Evolutionary conservation across 2,797 vertebrate genomes (phyloP).

Genomic region (Pempheris klunzingeri): DNA sequence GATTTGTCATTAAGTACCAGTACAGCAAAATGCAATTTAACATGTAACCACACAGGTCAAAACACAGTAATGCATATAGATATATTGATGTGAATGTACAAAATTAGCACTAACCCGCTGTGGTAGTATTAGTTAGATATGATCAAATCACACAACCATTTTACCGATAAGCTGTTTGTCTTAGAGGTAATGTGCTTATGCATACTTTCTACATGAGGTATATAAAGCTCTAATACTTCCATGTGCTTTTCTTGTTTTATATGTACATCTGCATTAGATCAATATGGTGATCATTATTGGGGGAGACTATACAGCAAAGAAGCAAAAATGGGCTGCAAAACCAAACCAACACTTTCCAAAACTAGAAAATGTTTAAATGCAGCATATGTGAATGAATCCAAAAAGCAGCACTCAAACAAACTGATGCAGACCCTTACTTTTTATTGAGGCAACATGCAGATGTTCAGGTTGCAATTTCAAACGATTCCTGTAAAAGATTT

Average conservation of each 20-base stretch:
- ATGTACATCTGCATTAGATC: not conserved
- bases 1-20: not conserved
- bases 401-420: not conserved
- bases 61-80: not conserved
- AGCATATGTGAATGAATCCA: not conserved
- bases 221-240: not conserved
- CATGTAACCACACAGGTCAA: not conserved
- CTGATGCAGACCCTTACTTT: not conserved
- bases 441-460: constrained; percentile 41
- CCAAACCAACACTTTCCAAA: not conserved
- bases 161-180: not conserved
- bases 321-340: not conserved
- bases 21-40: not conserved
- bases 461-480: constrained; percentile 38
- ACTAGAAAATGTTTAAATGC: not conserved
- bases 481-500: constrained; percentile 47
- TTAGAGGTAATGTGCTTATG: not conserved
- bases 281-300: not conserved
- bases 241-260: not conserved
- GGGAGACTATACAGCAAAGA: too few relatives aligned
- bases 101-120: not conserved
- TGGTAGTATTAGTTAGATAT: not conserved
- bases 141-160: not conserved
- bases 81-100: not conserved
- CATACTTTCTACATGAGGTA: not conserved